Base-by-base conservation (phyloP, 2,113 vertebrate species). In the Amphiprion ocellaris region DNA sequence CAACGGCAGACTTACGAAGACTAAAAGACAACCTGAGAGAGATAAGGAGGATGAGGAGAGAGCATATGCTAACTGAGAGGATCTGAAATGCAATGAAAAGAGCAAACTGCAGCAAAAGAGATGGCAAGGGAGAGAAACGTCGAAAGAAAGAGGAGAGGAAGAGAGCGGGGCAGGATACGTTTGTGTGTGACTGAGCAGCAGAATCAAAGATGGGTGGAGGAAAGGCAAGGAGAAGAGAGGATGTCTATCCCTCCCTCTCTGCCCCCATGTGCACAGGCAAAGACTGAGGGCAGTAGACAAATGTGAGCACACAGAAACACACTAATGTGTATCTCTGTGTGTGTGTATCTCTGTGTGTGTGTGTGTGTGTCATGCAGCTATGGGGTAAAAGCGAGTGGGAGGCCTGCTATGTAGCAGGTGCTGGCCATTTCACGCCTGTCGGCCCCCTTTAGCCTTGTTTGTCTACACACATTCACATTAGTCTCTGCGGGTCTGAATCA, bases 341-440 rank as follows among this genome's bases (percentile, higher is more conserved):
- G 49, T 56, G 60, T 72, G 81, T 81, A 81, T 82, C 82, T n/a
- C 64, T 61, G 50, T 78, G 37, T 83, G 66, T 73, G 66, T 81
- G 69, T 55, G 49, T 56, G 60, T 72, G 81, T 81, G 82, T 82
- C 82, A 82, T 86, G 85, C 86, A 93, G 85, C 90, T 91, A 85
- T 86, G 80, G 79, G 87, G 63, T 69, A 84, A 67, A 83, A 76
- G 59, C 49, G 53, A 66, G 74, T 39, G 46, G 70, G 73, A 82
- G 85, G 84, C 87, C 77, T 81, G 89, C 82, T 76, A 83, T 82
- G 62, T 70, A 91, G 88, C 89, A 93, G 93, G 93, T 94, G 88
- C 74, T 91, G 90, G 85, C 89, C 91, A 92, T 93, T 94, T 94
- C 93, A 94, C 82, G 89, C 90, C 90, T 89, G 92, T 94, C 92